A percentile compares a stretch with the other conserved stretches of the same genome.
Evolutionary conservation across 2,888 invertebrate species (phyloP).

Genomic region (Trimorus sp.): DNA sequence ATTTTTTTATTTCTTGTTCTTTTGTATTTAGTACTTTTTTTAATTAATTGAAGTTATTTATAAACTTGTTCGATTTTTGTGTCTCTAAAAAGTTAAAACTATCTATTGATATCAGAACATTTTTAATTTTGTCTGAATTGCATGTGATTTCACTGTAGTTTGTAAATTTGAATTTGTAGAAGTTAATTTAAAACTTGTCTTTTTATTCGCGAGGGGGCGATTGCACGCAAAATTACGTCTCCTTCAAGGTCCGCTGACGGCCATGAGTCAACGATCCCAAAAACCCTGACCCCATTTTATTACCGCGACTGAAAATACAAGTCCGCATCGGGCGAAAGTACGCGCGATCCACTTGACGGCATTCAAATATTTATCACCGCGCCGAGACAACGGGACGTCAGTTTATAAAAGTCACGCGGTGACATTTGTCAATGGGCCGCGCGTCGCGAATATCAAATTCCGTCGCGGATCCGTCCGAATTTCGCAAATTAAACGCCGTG

Average conservation of each 20-base stretch:
- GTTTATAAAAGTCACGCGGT: slow-evolving; percentile 43
- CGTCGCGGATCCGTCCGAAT: slow-evolving; percentile 7
- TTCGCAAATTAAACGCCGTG: too few relatives aligned
- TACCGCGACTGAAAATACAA: slow-evolving; percentile 44
- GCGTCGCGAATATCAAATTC: slow-evolving; percentile 29
- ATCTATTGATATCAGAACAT: too few relatives aligned
- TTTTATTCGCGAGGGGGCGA: not conserved
- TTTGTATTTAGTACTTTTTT: too few relatives aligned
- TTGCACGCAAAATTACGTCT: slow-evolving; percentile 25
- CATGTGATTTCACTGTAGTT: too few relatives aligned
- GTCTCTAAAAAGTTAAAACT: too few relatives aligned
- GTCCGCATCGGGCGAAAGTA: slow-evolving; percentile 50
- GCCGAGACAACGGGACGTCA: slow-evolving; percentile 26
- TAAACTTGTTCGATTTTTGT: too few relatives aligned
- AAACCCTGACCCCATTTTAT: slow-evolving; percentile 58
- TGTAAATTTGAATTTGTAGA: too few relatives aligned
- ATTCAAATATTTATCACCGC: slow-evolving; percentile 46
- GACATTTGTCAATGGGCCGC: slow-evolving; percentile 42
- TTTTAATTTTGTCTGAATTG: too few relatives aligned
- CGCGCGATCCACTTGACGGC: slow-evolving; percentile 31
- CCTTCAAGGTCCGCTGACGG: slow-evolving; percentile 31
- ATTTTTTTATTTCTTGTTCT: too few relatives aligned
- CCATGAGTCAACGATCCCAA: slow-evolving; percentile 53
- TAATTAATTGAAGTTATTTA: too few relatives aligned
- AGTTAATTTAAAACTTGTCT: too few relatives aligned